phyloP scores from a whole-genome alignment of 2,888 invertebrate genomes.

The Bruchidius siliquastri region DNA sequence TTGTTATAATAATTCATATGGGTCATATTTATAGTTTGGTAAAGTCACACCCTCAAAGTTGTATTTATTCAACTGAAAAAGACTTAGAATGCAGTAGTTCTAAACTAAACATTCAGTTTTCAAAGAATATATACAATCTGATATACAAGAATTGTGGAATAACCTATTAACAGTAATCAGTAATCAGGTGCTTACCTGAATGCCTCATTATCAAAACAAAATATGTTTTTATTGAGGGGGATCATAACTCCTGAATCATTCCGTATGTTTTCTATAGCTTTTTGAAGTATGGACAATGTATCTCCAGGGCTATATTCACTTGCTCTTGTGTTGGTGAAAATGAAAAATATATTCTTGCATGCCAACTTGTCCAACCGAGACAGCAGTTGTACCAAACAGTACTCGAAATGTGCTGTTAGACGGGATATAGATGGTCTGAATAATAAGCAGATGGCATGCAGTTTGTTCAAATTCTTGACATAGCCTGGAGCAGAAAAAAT shows the following conservation, averaged over 20 bases:
- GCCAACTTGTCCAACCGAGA: conserved; percentile 34
- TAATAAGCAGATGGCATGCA: conserved; percentile 33
- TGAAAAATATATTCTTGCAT: conserved; percentile 31
- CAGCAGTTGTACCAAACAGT: conserved; percentile 35
- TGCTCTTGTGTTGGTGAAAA: conserved; percentile 34
- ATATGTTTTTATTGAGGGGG: conserved; percentile 28
- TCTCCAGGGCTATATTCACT: conserved; percentile 17
- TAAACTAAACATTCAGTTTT: too few relatives aligned
- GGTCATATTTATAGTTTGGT: too few relatives aligned
- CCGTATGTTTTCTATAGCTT: conserved; percentile 22
- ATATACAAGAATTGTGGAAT: too few relatives aligned
- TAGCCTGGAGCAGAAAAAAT: conserved; percentile 14
- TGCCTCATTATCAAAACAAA: conserved; percentile 41
- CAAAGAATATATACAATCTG: too few relatives aligned
- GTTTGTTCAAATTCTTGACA: conserved; percentile 25
- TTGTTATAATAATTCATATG: too few relatives aligned
- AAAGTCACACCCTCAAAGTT: too few relatives aligned
- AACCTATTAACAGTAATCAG: too few relatives aligned
- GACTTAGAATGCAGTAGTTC: too few relatives aligned
- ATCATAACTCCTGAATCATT: conserved; percentile 21
- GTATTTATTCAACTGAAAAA: too few relatives aligned
- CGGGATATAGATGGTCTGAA: conserved; percentile 30
- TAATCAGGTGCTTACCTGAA: conserved; percentile 11
- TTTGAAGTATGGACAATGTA: background rate
- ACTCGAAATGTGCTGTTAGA: conserved; percentile 31